Evolutionary conservation across 2,113 vertebrate species (phyloP).

Genomic region (Thomomys bottae): DNA sequence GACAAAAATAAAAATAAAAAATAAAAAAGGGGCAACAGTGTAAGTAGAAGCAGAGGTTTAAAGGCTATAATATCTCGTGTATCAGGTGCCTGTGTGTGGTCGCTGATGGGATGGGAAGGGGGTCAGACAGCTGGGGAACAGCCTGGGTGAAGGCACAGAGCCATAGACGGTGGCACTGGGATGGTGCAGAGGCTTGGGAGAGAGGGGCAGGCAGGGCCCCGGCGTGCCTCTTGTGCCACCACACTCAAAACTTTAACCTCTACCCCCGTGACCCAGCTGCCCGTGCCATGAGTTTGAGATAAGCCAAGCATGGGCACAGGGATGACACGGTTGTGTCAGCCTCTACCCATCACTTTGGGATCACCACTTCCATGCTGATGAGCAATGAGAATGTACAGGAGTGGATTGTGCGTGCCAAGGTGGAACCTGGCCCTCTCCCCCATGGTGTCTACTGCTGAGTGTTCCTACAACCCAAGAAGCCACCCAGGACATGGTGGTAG

Average conservation of each 20-base stretch:
- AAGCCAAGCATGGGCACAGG: too few species aligned
- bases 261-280: background rate
- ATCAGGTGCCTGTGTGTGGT: background rate
- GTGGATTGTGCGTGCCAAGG: too few species aligned
- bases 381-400: background rate
- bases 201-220: background rate
- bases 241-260: background rate
- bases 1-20: too few species aligned
- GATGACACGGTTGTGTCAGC: background rate
- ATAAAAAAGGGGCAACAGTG: background rate
- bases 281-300: background rate
- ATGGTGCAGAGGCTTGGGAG: fast-evolving
- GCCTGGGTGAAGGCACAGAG: background rate
- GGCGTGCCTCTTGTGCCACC: fast-evolving
- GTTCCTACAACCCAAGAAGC: background rate
- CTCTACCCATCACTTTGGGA: background rate
- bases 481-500: fast-evolving
- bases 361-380: fast-evolving
- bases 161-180: fast-evolving
- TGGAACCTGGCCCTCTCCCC: background rate
- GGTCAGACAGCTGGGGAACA: fast-evolving
- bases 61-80: background rate
- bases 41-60: background rate
- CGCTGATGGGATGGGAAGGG: background rate
- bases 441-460: background rate